These are phyloP conservation scores for Lithobates sylvaticus DNA, from an alignment of 2,797 vertebrate genomes.

Conservation along the genomic window DNA sequence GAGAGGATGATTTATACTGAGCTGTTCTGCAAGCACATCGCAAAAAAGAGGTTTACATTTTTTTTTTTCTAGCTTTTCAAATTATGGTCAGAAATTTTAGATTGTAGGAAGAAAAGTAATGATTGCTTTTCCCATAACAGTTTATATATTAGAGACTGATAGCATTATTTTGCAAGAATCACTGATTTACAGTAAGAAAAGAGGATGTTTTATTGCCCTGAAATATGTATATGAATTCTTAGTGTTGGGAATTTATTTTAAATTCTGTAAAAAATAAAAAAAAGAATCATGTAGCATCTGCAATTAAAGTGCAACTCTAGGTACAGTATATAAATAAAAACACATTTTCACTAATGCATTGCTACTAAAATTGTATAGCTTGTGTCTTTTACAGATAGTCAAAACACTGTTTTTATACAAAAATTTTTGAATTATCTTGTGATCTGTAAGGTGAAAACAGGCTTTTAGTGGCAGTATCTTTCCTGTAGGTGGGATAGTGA, in stretches of 20 bases:
- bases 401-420: too few species aligned
- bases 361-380: too few species aligned
- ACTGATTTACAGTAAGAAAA: slow-evolving; percentile 38
- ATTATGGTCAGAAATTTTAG: slow-evolving; percentile 34
- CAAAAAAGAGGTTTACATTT: slow-evolving; percentile 27
- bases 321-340: too few species aligned
- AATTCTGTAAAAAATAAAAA: background rate
- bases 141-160: slow-evolving; percentile 12
- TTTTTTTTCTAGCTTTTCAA: slow-evolving; percentile 25
- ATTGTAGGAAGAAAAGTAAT: slow-evolving; percentile 34
- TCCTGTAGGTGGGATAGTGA: too few species aligned
- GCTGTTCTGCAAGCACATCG: slow-evolving; percentile 20
- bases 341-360: too few species aligned
- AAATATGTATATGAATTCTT: slow-evolving; percentile 1
- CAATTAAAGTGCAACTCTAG: too few species aligned
- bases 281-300: too few species aligned
- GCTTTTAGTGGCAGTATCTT: too few species aligned
- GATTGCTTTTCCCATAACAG: slow-evolving; percentile 39
- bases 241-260: background rate
- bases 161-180: slow-evolving; percentile 29
- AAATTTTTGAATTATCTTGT: too few species aligned
- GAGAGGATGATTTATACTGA: slow-evolving; percentile 43
- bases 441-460: too few species aligned
- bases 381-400: too few species aligned
- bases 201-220: slow-evolving; percentile 4